A percentile compares a stretch with the other conserved stretches of the same genome.
These are phyloP conservation scores for Ovibos moschatus DNA, from an alignment of 2,113 vertebrate species.

Conservation along the genomic window DNA sequence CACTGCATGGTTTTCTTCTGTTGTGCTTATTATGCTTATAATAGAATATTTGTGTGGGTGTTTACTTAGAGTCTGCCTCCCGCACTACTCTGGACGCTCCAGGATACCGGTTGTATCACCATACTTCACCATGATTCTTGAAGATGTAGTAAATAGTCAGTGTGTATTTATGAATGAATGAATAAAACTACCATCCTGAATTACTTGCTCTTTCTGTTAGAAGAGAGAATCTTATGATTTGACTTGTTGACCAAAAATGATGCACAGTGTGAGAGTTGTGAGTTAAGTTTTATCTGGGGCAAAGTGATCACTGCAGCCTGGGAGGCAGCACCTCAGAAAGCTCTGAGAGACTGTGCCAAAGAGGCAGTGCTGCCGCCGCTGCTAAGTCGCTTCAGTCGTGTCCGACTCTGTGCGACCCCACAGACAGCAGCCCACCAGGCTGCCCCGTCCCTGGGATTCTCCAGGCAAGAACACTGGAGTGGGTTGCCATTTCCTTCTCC, in stretches of 20 bases:
- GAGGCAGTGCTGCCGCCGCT: not conserved
- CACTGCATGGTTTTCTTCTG: not conserved
- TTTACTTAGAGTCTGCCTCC: not conserved
- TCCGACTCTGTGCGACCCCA: too few species aligned
- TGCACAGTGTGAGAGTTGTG: not conserved
- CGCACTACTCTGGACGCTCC: not conserved
- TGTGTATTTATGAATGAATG: not conserved
- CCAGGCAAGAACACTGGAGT: too few species aligned
- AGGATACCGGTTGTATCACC: fast-evolving
- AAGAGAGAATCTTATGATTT: not conserved
- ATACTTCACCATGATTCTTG: not conserved
- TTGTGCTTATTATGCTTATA: not conserved
- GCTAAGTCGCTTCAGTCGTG: too few species aligned
- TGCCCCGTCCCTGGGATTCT: too few species aligned
- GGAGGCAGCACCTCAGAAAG: not conserved
- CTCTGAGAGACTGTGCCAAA: not conserved
- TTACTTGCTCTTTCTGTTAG: not conserved
- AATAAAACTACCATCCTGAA: not conserved
- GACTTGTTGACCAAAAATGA: not conserved
- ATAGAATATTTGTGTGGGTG: not conserved
- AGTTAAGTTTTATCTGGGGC: not conserved
- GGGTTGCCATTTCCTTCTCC: too few species aligned
- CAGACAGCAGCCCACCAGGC: too few species aligned
- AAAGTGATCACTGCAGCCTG: not conserved
- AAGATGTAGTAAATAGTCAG: not conserved